Evolutionary conservation across 2,888 invertebrate genomes (phyloP).

Genomic region (Pandemis heparana): DNA sequence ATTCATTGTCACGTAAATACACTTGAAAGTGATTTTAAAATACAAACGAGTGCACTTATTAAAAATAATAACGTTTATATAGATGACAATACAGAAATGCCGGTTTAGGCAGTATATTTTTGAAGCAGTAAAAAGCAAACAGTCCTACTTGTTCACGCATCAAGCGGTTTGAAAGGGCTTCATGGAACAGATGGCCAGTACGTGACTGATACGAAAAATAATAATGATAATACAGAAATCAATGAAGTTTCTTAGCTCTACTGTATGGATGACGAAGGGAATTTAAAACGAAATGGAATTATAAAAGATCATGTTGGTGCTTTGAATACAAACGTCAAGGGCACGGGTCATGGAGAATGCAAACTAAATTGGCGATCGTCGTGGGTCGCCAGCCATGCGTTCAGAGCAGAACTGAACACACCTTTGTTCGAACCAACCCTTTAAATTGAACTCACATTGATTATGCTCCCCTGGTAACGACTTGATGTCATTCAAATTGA

Average conservation of each 20-base stretch:
- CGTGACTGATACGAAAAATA: conserved; percentile 52
- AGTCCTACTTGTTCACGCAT: conserved; percentile 49
- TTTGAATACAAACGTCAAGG: conserved; percentile 34
- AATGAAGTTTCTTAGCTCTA: conserved; percentile 53
- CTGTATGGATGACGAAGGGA: conserved; percentile 21
- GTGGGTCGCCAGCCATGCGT: conserved; percentile 57
- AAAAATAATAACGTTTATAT: conserved; percentile 44
- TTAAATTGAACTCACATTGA: conserved; percentile 41
- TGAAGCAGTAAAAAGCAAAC: conserved; percentile 38
- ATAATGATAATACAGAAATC: conserved; percentile 39
- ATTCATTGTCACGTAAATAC: conserved; percentile 60
- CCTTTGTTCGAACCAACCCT: conserved; percentile 57
- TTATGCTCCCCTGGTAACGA: conserved; percentile 27
- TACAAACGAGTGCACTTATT: conserved; percentile 53
- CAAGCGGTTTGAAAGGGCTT: conserved; percentile 46
- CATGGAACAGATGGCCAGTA: conserved; percentile 45
- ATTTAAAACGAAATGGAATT: conserved; percentile 15
- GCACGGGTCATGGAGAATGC: conserved; percentile 31
- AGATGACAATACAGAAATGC: conserved; percentile 44
- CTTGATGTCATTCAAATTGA: conserved; percentile 25
- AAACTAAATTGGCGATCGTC: conserved; percentile 43
- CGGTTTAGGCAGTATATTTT: conserved; percentile 16
- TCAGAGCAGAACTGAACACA: conserved; percentile 50
- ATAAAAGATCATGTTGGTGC: not conserved
- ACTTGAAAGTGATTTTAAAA: conserved; percentile 61